These are phyloP conservation scores for Thysanoteuthis rhombus DNA, from an alignment of 2,888 invertebrate genomes.

Conservation along the genomic window DNA sequence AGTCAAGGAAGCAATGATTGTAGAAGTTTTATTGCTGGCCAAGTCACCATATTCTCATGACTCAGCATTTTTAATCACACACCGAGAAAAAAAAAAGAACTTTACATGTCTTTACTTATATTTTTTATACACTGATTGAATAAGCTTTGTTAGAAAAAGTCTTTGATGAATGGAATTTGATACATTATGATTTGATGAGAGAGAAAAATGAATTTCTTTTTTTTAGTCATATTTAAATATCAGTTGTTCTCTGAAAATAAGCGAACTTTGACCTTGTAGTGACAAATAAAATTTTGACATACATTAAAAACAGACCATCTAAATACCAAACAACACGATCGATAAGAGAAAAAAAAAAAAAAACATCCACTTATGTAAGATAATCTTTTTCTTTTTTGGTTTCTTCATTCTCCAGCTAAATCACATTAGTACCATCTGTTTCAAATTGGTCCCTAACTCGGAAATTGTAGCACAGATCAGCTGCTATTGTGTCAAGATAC, in stretches of 20 bases:
- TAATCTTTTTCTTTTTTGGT: background rate
- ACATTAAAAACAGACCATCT: background rate
- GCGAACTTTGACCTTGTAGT: background rate
- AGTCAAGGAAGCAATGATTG: background rate
- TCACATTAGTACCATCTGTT: too few relatives aligned
- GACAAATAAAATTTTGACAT: background rate
- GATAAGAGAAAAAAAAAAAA: background rate
- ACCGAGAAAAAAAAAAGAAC: background rate
- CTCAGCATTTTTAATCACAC: background rate
- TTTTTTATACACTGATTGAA: background rate
- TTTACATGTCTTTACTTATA: background rate
- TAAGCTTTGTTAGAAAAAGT: background rate
- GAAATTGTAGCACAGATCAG: too few relatives aligned
- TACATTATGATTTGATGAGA: background rate
- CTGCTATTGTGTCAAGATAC: too few relatives aligned
- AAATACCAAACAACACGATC: too few relatives aligned
- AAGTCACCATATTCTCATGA: background rate
- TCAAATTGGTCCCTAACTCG: too few relatives aligned
- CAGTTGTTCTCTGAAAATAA: background rate
- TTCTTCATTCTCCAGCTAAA: background rate
- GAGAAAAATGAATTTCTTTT: too few relatives aligned
- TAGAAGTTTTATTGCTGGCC: background rate
- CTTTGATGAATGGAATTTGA: background rate
- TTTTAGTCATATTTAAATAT: background rate
- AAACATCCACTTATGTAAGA: background rate